phyloP scores from a whole-genome alignment of 2,888 invertebrate species.

The Eupithecia exiguata region DNA sequence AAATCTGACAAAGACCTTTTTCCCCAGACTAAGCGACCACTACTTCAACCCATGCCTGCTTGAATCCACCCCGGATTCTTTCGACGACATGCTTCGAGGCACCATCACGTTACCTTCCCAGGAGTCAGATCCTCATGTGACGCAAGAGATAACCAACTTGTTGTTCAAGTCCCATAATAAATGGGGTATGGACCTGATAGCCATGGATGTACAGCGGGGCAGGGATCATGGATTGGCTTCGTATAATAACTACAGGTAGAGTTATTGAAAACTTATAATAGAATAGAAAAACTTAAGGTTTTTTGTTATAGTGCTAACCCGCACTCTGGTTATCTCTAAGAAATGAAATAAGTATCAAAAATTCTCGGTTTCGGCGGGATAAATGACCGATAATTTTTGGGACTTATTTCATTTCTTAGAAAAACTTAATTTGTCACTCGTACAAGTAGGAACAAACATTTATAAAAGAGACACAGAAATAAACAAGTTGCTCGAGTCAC shows the following conservation, averaged over 20 bases:
- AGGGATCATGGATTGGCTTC: constrained; percentile 86
- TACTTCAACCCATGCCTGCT: constrained; percentile 83
- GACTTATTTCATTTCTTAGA: no score
- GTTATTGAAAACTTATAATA: background rate
- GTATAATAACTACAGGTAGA: constrained; percentile 85
- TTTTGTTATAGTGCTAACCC: no score
- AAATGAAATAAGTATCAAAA: no score
- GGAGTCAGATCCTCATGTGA: constrained; percentile 83
- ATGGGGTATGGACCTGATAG: constrained; percentile 85
- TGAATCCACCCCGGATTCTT: constrained; percentile 72
- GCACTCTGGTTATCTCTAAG: no score
- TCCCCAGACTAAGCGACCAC: constrained; percentile 81
- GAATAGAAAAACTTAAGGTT: no score
- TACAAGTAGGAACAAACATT: no score
- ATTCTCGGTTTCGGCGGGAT: no score
- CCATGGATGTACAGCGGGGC: constrained; percentile 86
- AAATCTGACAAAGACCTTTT: background rate
- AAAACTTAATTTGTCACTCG: no score
- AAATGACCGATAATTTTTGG: no score
- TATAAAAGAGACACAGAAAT: no score
- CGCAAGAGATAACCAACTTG: constrained; percentile 78
- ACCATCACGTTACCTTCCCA: constrained; percentile 82
- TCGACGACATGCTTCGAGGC: constrained; percentile 83
- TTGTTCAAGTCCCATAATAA: constrained; percentile 70
- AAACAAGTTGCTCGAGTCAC: no score